phyloP scores from a whole-genome alignment of 2,113 vertebrate species.

The Nipponia nippon region DNA sequence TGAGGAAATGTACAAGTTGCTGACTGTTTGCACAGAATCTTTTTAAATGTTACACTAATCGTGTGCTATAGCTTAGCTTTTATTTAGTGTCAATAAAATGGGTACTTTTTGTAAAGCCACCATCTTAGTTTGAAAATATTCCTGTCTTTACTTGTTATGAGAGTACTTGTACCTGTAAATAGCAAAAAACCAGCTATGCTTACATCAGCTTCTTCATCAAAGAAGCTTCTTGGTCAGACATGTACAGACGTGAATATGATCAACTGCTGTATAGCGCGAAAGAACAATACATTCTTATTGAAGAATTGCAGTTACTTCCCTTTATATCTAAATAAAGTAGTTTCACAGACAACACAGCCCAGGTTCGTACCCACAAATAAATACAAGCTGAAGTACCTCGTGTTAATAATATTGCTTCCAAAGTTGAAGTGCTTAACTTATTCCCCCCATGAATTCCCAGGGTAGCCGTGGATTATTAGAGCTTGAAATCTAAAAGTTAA shows the following conservation, averaged over 20 bases:
- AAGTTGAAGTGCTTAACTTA: not conserved
- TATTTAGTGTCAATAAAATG: conserved; percentile 70
- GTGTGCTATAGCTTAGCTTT: conserved; percentile 49
- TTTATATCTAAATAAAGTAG: conserved; percentile 52
- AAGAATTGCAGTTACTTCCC: conserved; percentile 54
- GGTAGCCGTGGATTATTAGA: conserved; percentile 34
- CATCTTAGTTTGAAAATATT: conserved; percentile 34
- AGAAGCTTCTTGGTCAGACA: conserved; percentile 64
- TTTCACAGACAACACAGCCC: not conserved
- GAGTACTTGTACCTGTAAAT: conserved; percentile 59
- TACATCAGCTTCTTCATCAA: conserved; percentile 49
- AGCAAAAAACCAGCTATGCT: conserved; percentile 55
- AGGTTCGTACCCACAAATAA: conserved; percentile 44
- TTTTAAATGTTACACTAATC: conserved; percentile 68
- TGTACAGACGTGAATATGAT: conserved; percentile 54
- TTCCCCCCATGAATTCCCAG: conserved; percentile 23
- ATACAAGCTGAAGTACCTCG: conserved; percentile 9
- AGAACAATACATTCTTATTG: conserved; percentile 52
- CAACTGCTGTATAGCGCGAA: conserved; percentile 29
- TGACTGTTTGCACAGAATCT: conserved; percentile 68
- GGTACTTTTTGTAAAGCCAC: conserved; percentile 47
- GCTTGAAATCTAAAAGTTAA: conserved; percentile 31
- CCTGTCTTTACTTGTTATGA: conserved; percentile 51
- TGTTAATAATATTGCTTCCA: conserved; percentile 8
- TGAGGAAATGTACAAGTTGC: conserved; percentile 60